Evolutionary conservation across 2,113 vertebrate genomes (phyloP).

Genomic region (Girardinichthys multiradiatus): DNA sequence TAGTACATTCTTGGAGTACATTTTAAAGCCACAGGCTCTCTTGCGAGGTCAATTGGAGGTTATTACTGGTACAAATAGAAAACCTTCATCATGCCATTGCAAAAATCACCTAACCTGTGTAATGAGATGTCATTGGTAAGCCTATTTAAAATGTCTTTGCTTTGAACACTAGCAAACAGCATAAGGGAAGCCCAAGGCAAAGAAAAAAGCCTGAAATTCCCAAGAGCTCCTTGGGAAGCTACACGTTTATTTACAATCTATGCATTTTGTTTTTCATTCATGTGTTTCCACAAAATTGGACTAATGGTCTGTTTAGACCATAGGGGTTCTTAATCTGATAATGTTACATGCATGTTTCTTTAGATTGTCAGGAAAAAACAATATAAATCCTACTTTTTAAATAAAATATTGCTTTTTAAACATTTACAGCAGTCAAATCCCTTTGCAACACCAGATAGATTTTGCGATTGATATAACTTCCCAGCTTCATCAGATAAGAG

Average conservation of each 20-base stretch:
- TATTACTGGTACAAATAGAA: slow-evolving; percentile 25
- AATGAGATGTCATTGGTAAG: background rate
- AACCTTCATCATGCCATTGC: slow-evolving; percentile 8
- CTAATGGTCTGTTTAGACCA: background rate
- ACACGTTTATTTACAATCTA: background rate
- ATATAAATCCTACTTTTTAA: background rate
- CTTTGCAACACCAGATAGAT: background rate
- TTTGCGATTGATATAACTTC: background rate
- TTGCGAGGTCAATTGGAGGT: slow-evolving; percentile 39
- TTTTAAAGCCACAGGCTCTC: slow-evolving; percentile 35
- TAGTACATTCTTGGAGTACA: slow-evolving; percentile 19
- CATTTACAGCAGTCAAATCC: background rate
- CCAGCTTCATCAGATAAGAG: background rate
- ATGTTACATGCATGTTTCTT: background rate
- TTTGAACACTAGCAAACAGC: background rate
- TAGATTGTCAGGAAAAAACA: background rate
- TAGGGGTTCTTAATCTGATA: background rate
- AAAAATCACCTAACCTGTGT: background rate
- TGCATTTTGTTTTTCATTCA: no score
- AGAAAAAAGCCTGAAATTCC: background rate
- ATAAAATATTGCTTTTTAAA: background rate
- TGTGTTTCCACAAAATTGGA: background rate
- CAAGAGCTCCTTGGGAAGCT: background rate
- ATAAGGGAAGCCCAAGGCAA: background rate
- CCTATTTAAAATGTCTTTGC: background rate